Conservation (phyloP, 2,797 vertebrate genomes). For the Epinephelus awoara region DNA sequence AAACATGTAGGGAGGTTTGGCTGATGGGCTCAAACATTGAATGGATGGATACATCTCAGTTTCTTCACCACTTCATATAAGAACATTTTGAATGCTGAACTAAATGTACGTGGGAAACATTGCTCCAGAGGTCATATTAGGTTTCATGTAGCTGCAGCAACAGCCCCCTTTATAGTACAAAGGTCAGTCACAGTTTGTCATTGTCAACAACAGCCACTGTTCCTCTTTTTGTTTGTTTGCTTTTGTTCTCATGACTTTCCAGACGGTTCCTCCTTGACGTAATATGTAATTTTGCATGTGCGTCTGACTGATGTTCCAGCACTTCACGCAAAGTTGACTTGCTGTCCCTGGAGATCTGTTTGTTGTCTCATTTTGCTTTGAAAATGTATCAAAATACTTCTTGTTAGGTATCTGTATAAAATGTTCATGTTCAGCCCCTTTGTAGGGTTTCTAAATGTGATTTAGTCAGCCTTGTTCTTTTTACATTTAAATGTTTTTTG, state of each 20-base stretch:
- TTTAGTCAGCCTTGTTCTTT: neutral
- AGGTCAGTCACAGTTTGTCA: conserved; percentile 7
- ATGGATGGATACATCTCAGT: neutral
- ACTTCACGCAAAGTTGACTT: neutral
- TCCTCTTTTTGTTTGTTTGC: conserved; percentile 58
- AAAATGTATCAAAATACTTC: neutral
- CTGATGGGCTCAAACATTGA: neutral
- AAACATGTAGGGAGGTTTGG: conserved; percentile 2
- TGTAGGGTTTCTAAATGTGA: neutral
- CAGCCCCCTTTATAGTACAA: neutral
- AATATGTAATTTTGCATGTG: conserved; percentile 6
- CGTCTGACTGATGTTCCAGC: neutral
- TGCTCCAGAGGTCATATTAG: neutral
- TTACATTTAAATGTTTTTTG: neutral
- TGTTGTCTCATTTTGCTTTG: neutral
- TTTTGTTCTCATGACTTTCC: conserved; percentile 41
- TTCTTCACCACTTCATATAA: neutral
- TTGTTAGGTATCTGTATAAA: neutral
- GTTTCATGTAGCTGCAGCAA: neutral
- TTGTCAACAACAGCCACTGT: conserved; percentile 35
- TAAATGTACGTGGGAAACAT: neutral
- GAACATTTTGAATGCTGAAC: neutral
- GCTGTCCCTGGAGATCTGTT: neutral
- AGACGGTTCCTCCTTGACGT: conserved; percentile 18
- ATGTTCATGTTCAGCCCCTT: neutral